A percentile compares a stretch with the other conserved stretches of the same genome.
Evolutionary conservation across 2,888 invertebrate genomes (phyloP).

Genomic region (Acronicta aceris): DNA sequence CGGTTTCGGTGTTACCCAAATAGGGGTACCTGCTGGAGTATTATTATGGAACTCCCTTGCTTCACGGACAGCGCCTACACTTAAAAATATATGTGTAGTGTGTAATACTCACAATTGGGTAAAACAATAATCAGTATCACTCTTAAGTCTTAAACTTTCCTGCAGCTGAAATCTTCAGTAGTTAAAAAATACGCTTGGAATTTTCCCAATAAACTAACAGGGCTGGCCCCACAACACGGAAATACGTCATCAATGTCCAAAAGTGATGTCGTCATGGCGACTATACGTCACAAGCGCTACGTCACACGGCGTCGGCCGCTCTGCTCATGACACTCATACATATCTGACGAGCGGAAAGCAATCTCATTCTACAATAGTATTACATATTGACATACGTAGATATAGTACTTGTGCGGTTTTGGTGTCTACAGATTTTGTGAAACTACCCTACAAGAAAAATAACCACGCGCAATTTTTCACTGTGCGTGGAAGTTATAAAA

Average conservation of each 20-base stretch:
- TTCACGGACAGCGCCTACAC: too few species aligned
- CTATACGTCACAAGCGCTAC: constrained; percentile 39
- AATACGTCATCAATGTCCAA: constrained; percentile 3
- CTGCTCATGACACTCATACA: constrained; percentile 81
- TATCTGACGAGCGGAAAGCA: constrained; percentile 85
- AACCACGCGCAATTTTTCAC: not conserved
- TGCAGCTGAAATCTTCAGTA: not conserved
- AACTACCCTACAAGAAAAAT: not conserved
- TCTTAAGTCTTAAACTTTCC: too few species aligned
- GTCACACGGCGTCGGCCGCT: constrained; percentile 72
- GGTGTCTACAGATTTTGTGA: constrained; percentile 30
- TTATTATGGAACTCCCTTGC: too few species aligned
- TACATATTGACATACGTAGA: constrained; percentile 73
- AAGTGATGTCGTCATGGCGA: constrained; percentile 7
- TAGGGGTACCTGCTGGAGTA: too few species aligned
- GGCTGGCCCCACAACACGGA: constrained; percentile 25
- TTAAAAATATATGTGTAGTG: too few species aligned
- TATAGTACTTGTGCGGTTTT: constrained; percentile 55
- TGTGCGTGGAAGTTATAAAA: not conserved
- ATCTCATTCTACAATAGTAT: constrained; percentile 78
- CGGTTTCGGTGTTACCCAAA: not conserved
- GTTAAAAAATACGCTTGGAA: not conserved
- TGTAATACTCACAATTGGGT: too few species aligned
- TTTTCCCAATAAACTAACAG: constrained; percentile 3
- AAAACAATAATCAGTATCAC: too few species aligned